These are phyloP conservation scores for Athalia rosae DNA, from an alignment of 2,888 invertebrate species.

Conservation along the genomic window DNA sequence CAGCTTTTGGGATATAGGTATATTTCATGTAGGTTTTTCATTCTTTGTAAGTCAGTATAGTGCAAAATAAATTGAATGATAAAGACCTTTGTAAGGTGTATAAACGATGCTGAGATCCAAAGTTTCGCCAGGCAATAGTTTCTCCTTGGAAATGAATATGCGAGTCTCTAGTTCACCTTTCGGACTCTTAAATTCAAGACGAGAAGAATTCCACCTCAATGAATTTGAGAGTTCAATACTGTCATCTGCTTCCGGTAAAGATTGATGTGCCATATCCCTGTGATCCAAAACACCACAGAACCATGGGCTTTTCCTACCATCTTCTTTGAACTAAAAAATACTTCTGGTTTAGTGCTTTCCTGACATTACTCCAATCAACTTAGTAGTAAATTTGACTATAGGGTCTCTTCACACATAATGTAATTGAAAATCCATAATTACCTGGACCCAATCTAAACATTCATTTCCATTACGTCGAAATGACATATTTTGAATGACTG, in stretches of 20 bases:
- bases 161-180: constrained; percentile 71
- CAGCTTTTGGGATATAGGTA: background rate
- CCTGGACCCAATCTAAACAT: constrained; percentile 75
- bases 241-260: constrained; percentile 47
- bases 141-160: constrained; percentile 70
- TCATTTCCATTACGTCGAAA: constrained; percentile 71
- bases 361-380: background rate
- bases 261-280: constrained; percentile 50
- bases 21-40: background rate
- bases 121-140: constrained; percentile 61
- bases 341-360: background rate
- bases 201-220: background rate
- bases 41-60: background rate
- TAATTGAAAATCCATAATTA: constrained; percentile 51
- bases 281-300: constrained; percentile 71
- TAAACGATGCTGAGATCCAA: constrained; percentile 73
- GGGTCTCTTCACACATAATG: no score
- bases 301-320: constrained; percentile 60
- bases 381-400: no score
- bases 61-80: background rate
- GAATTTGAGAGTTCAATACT: background rate
- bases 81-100: constrained; percentile 73
- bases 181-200: constrained; percentile 49
- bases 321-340: constrained; percentile 66
- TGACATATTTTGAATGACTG: constrained; percentile 75